Percentiles rank a stretch among this genome's conserved stretches.
Evolutionary conservation across 2,888 invertebrate genomes (phyloP).

Genomic region (Cheilosia vulpina): DNA sequence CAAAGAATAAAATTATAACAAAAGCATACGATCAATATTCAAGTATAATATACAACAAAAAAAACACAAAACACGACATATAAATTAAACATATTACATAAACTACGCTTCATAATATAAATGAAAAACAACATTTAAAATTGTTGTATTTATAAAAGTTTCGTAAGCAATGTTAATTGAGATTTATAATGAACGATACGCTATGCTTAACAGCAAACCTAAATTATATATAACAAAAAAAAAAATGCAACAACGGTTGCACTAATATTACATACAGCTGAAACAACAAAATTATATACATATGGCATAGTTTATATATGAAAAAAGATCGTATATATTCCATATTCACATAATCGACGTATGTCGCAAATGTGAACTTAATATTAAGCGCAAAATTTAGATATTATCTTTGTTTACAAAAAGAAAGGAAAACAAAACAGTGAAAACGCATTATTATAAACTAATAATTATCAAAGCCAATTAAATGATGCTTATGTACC

Average conservation of each 20-base stretch:
- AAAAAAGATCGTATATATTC: slow-evolving; percentile 38
- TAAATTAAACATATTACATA: slow-evolving; percentile 50
- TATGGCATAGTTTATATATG: slow-evolving; percentile 54
- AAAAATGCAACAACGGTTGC: slow-evolving; percentile 38
- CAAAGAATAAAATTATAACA: slow-evolving; percentile 45
- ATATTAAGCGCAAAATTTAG: slow-evolving; percentile 65
- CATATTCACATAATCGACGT: slow-evolving; percentile 51
- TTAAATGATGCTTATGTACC: slow-evolving; percentile 75
- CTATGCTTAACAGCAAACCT: slow-evolving; percentile 61
- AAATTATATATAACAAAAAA: slow-evolving; percentile 24
- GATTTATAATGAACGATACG: slow-evolving; percentile 63
- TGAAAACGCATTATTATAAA: slow-evolving; percentile 55
- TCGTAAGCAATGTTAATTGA: slow-evolving; percentile 65
- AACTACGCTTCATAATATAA: slow-evolving; percentile 67
- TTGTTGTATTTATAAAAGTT: slow-evolving; percentile 58
- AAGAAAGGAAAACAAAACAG: slow-evolving; percentile 22
- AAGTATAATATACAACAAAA: slow-evolving; percentile 6
- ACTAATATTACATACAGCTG: slow-evolving; percentile 57
- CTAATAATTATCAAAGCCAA: slow-evolving; percentile 74
- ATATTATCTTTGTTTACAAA: slow-evolving; percentile 69
- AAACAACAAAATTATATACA: slow-evolving; percentile 56
- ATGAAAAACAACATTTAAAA: slow-evolving; percentile 39
- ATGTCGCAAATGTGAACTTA: slow-evolving; percentile 50
- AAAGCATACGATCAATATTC: slow-evolving; percentile 59
- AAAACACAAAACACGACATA: slow-evolving; percentile 17